Conservation (phyloP, 2,888 invertebrate species). For the Galerucella calmariensis region DNA sequence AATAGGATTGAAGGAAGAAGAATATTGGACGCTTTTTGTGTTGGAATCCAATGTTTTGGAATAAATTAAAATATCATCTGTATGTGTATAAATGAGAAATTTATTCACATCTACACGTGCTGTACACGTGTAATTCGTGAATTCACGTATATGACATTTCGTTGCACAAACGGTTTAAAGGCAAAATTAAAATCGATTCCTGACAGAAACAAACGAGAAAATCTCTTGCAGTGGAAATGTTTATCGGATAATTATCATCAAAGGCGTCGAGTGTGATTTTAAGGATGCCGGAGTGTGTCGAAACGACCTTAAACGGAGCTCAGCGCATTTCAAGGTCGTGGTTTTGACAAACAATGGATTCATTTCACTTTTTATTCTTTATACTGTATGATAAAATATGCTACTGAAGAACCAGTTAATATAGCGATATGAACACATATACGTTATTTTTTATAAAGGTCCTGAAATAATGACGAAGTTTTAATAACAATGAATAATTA, state of each 20-base stretch:
- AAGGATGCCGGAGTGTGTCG: constrained; percentile 2
- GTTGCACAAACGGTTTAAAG: background rate
- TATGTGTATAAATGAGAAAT: too few species aligned
- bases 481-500: too few species aligned
- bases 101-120: background rate
- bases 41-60: too few species aligned
- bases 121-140: background rate
- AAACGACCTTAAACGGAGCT: background rate
- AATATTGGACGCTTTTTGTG: too few species aligned
- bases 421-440: too few species aligned
- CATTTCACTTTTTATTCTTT: background rate
- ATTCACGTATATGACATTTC: background rate
- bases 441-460: too few species aligned
- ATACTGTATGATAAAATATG: background rate
- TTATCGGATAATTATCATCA: background rate
- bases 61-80: too few species aligned
- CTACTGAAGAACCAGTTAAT: background rate
- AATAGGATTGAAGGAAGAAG: too few species aligned
- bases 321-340: background rate
- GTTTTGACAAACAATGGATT: background rate
- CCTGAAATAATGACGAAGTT: too few species aligned
- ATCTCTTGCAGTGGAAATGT: background rate
- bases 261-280: background rate
- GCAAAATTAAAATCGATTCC: background rate
- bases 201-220: background rate